Evolutionary conservation across 2,888 invertebrate genomes (phyloP).

Genomic region (Lasioglossum lativentre): DNA sequence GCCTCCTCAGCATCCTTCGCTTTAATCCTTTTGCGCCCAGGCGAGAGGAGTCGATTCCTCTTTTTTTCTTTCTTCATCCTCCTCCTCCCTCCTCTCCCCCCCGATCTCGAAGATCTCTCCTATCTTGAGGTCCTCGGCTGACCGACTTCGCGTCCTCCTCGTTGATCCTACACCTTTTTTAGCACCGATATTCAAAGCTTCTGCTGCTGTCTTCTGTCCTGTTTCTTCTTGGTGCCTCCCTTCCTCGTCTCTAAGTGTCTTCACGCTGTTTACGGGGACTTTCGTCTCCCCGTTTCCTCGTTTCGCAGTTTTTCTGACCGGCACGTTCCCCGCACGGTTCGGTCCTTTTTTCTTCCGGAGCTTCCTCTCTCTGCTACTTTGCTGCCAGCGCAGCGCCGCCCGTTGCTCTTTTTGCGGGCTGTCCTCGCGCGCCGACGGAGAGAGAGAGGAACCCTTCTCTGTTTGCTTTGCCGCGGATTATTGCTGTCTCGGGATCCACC

Average conservation of each 20-base stretch:
- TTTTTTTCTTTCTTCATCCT: slow-evolving; percentile 7
- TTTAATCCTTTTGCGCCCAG: slow-evolving; percentile 35
- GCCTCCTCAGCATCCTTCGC: slow-evolving; percentile 18
- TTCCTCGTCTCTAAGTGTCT: background rate
- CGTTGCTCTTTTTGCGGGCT: background rate
- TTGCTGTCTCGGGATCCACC: slow-evolving; percentile 3
- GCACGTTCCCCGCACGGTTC: slow-evolving; percentile 14
- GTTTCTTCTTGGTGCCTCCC: background rate
- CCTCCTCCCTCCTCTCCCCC: background rate
- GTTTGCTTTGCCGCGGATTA: slow-evolving; percentile 22
- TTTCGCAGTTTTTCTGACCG: slow-evolving; percentile 42
- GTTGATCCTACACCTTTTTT: slow-evolving; percentile 6
- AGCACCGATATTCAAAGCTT: background rate
- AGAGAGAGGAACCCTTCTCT: background rate
- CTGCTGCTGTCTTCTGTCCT: background rate
- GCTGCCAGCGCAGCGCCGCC: background rate
- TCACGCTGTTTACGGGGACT: background rate
- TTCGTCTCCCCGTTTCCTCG: slow-evolving; percentile 36
- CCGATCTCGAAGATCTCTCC: background rate
- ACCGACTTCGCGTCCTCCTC: slow-evolving; percentile 27
- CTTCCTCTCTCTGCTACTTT: background rate
- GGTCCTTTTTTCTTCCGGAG: background rate
- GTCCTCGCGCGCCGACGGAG: background rate
- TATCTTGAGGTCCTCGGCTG: background rate
- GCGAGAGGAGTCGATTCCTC: background rate